phyloP scores from a whole-genome alignment of 1,140 invertebrate genomes.

The Anoplophora glabripennis region DNA sequence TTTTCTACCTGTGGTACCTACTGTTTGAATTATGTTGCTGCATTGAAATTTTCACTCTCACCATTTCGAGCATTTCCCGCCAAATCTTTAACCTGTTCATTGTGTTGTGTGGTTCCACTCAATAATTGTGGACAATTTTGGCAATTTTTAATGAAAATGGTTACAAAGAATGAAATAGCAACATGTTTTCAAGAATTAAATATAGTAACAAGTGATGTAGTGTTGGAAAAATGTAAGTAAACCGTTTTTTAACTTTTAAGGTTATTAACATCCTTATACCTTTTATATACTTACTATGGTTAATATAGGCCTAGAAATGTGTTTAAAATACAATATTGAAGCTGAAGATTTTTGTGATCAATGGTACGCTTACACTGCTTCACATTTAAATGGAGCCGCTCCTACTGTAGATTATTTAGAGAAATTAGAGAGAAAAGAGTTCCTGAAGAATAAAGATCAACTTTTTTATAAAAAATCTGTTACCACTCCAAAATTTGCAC shows the following conservation, averaged over 20 bases:
- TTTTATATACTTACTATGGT: conserved; percentile 13
- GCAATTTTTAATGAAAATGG: neutral
- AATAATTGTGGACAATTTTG: too few species aligned
- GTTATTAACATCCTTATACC: neutral
- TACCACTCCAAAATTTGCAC: neutral
- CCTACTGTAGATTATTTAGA: conserved; percentile 57
- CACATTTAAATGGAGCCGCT: conserved; percentile 56
- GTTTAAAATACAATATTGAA: conserved; percentile 54
- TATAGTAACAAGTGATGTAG: conserved; percentile 9
- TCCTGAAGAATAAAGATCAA: conserved; percentile 48
- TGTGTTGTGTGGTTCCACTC: too few species aligned
- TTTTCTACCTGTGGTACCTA: too few species aligned
- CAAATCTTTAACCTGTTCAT: too few species aligned
- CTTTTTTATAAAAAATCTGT: conserved; percentile 25
- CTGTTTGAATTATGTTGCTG: too few species aligned
- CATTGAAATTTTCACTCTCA: too few species aligned
- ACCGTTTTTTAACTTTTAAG: neutral
- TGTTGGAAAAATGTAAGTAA: conserved; percentile 30
- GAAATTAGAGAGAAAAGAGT: conserved; percentile 61
- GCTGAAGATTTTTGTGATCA: conserved; percentile 64
- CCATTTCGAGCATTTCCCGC: too few species aligned
- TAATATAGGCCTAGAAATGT: conserved; percentile 56
- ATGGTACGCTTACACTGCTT: conserved; percentile 66
- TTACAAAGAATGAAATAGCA: conserved; percentile 11
- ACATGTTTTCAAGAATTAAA: conserved; percentile 17